Percentiles rank a stretch among this genome's conserved stretches.
These are phyloP conservation scores for Pseudolaguvia tuberculata DNA, from an alignment of 2,113 vertebrate species.

Conservation along the genomic window DNA sequence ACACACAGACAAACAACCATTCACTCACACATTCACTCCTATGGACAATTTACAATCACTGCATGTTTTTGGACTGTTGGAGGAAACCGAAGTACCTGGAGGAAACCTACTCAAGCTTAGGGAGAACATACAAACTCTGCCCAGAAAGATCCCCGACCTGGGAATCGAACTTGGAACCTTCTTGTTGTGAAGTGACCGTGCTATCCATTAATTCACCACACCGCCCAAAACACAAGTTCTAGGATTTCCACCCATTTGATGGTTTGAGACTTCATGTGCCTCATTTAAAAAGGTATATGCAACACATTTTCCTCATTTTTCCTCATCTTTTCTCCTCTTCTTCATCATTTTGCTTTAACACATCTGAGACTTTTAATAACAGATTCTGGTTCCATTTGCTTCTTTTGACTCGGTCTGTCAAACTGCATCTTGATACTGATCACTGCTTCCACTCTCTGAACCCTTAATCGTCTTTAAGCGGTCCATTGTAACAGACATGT, in stretches of 20 bases:
- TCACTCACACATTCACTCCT: too few species aligned
- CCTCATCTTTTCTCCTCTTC: conserved; percentile 13
- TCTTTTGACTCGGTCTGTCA: conserved; percentile 10
- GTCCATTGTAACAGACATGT: neutral
- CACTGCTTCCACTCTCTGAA: neutral
- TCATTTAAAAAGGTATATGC: conserved; percentile 49
- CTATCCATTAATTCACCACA: too few species aligned
- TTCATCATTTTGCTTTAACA: neutral
- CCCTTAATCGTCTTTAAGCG: neutral
- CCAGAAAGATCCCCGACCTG: too few species aligned
- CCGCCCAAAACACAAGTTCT: too few species aligned
- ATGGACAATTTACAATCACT: too few species aligned
- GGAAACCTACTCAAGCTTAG: too few species aligned
- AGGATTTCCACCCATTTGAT: conserved; percentile 30
- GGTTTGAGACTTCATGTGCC: conserved; percentile 55
- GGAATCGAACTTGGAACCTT: too few species aligned
- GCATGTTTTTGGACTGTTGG: too few species aligned
- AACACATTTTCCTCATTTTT: conserved; percentile 8
- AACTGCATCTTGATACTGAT: neutral
- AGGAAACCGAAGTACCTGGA: too few species aligned
- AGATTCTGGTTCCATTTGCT: conserved; percentile 15
- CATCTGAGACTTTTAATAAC: conserved; percentile 12
- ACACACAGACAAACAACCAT: too few species aligned
- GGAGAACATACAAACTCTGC: too few species aligned
- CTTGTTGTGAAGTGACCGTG: too few species aligned